Percentiles rank a stretch among this genome's conserved stretches.
phyloP scores from a whole-genome alignment of 2,888 invertebrate genomes.

The Xylota sylvarum region DNA sequence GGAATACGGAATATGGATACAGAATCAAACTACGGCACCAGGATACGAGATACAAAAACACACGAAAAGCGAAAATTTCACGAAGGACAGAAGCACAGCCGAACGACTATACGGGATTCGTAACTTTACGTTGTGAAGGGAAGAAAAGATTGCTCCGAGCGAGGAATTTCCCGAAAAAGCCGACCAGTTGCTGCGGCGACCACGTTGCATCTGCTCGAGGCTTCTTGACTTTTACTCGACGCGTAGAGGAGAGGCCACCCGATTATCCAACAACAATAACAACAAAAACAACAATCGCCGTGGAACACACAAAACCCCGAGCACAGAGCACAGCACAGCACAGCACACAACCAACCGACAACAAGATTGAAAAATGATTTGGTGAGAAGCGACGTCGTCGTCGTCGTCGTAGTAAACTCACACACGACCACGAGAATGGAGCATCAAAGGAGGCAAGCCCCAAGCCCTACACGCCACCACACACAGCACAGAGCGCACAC shows the following conservation, averaged over 20 bases:
- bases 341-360: slow-evolving; percentile 59
- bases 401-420: slow-evolving; percentile 60
- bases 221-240: slow-evolving; percentile 81
- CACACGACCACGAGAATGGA: slow-evolving; percentile 66
- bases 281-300: slow-evolving; percentile 63
- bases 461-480: slow-evolving; percentile 62
- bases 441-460: slow-evolving; percentile 65
- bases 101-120: slow-evolving; percentile 41
- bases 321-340: slow-evolving; percentile 42
- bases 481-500: not conserved
- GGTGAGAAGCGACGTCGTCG: slow-evolving; percentile 60
- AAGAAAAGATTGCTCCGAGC: slow-evolving; percentile 67
- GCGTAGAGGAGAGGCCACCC: slow-evolving; percentile 69
- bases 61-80: slow-evolving; percentile 40
- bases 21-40: slow-evolving; percentile 18
- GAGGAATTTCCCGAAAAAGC: slow-evolving; percentile 75
- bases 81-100: slow-evolving; percentile 40
- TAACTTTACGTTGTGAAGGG: slow-evolving; percentile 41
- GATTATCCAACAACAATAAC: slow-evolving; percentile 67
- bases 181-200: slow-evolving; percentile 81
- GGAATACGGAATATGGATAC: slow-evolving; percentile 22
- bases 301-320: slow-evolving; percentile 61
- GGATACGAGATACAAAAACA: slow-evolving; percentile 33
- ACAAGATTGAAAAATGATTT: slow-evolving; percentile 77
- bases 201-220: slow-evolving; percentile 82